Conservation (phyloP, 2,888 invertebrate genomes). For the Archips xylosteana region DNA sequence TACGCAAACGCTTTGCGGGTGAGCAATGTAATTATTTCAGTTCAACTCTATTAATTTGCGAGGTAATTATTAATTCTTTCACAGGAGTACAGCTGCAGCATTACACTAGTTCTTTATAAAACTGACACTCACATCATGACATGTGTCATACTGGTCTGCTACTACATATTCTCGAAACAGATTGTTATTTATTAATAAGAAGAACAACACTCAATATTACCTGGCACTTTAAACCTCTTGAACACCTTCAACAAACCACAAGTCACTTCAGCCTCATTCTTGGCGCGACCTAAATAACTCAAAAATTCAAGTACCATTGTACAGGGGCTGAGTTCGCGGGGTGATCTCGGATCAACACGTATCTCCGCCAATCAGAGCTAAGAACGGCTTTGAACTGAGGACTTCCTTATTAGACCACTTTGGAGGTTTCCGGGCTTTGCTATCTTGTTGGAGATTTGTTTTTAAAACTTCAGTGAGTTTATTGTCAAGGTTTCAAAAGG, state of each 20-base stretch:
- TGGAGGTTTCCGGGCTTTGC: neutral
- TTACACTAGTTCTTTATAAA: no score
- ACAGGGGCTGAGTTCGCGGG: constrained; percentile 1
- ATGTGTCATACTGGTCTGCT: no score
- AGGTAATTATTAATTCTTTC: no score
- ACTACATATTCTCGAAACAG: no score
- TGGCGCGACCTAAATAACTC: constrained; percentile 3
- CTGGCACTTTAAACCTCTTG: neutral
- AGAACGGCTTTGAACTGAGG: neutral
- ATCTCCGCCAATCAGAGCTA: constrained; percentile 14
- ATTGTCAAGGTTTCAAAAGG: neutral
- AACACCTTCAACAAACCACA: constrained; percentile 1
- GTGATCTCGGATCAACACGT: neutral
- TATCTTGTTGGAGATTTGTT: neutral
- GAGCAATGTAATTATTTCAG: no score
- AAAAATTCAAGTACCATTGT: constrained; percentile 1
- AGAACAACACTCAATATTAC: neutral
- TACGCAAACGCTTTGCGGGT: no score
- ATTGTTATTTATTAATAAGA: neutral
- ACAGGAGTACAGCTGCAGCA: no score
- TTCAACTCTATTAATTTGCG: no score
- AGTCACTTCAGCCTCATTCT: neutral
- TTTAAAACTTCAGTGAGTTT: neutral
- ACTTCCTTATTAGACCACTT: constrained; percentile 9
- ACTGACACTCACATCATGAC: no score